Conservation (phyloP, 2,888 invertebrate genomes). For the Drosophila basisetae region DNA sequence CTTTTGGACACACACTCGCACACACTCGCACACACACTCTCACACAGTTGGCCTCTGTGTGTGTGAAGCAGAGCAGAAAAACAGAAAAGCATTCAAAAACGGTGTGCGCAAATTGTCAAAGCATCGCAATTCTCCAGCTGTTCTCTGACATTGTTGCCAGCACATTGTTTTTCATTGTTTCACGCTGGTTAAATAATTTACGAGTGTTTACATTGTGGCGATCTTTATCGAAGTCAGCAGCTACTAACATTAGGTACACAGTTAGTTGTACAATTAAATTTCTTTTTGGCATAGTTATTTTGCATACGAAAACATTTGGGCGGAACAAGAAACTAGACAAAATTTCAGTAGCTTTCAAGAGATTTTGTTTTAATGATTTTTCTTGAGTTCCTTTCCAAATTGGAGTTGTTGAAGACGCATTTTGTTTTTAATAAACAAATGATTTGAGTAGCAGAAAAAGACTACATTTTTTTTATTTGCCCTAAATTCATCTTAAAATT, state of each 20-base stretch:
- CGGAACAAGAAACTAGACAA: not conserved
- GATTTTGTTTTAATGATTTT: not conserved
- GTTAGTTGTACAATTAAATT: constrained; percentile 29
- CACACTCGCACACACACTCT: not conserved
- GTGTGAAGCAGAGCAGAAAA: constrained; percentile 73
- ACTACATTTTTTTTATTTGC: too few species aligned
- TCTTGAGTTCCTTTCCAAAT: not conserved
- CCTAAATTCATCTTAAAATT: too few species aligned
- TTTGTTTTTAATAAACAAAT: not conserved
- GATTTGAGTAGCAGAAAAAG: not conserved
- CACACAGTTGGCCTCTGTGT: constrained; percentile 7
- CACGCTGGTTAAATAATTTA: constrained; percentile 55
- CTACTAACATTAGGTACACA: constrained; percentile 8
- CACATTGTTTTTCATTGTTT: constrained; percentile 43
- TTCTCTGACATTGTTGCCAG: constrained; percentile 34
- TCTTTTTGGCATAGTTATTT: constrained; percentile 14
- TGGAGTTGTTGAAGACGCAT: not conserved
- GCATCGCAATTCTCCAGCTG: constrained; percentile 51
- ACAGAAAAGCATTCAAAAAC: constrained; percentile 58
- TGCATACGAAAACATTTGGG: constrained; percentile 2
- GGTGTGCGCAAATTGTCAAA: constrained; percentile 61
- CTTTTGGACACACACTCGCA: constrained; percentile 21
- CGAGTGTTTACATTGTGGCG: constrained; percentile 22
- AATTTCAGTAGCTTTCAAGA: not conserved
- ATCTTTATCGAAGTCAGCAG: constrained; percentile 11